A percentile compares a stretch with the other conserved stretches of the same genome.
Evolutionary conservation across 1,140 invertebrate genomes (phyloP).

Genomic region (Rhagoletis zephyria): DNA sequence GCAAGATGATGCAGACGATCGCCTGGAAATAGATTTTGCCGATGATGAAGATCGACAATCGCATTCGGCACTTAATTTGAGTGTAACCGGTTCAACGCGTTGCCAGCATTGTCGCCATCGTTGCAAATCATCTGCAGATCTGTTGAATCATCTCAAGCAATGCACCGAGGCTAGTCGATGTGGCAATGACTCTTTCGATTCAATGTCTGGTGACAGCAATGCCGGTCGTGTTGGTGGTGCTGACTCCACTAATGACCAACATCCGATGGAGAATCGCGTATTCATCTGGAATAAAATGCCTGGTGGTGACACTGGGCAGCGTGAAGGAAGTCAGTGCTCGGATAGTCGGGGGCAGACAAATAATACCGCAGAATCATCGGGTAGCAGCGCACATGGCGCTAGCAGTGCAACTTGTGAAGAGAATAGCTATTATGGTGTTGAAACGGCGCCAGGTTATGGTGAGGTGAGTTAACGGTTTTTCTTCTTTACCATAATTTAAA

Average conservation of each 20-base stretch:
- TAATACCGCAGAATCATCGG: slow-evolving; percentile 48
- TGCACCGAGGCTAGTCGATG: slow-evolving; percentile 77
- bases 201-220: slow-evolving; percentile 68
- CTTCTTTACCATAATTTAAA: not conserved
- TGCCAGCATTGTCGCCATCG: slow-evolving; percentile 88
- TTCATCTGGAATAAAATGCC: slow-evolving; percentile 79
- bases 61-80: slow-evolving; percentile 69
- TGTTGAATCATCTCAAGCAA: slow-evolving; percentile 81
- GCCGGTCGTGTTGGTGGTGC: slow-evolving; percentile 61
- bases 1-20: slow-evolving; percentile 65
- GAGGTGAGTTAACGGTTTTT: slow-evolving; percentile 70
- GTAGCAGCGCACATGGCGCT: slow-evolving; percentile 56
- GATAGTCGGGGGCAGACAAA: slow-evolving; percentile 46
- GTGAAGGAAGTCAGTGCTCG: slow-evolving; percentile 48
- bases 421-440: slow-evolving; percentile 74
- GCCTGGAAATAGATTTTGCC: slow-evolving; percentile 65
- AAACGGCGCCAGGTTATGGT: slow-evolving; percentile 75
- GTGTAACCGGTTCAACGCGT: slow-evolving; percentile 78
- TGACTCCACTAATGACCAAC: slow-evolving; percentile 61
- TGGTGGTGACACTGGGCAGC: slow-evolving; percentile 40
- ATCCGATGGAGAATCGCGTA: slow-evolving; percentile 84
- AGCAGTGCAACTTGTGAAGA: slow-evolving; percentile 65
- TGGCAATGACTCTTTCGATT: slow-evolving; percentile 71
- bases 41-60: slow-evolving; percentile 68
- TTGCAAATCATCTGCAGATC: slow-evolving; percentile 86